Conservation (phyloP, 1,140 invertebrate species). For the Drosophila littoralis region DNA sequence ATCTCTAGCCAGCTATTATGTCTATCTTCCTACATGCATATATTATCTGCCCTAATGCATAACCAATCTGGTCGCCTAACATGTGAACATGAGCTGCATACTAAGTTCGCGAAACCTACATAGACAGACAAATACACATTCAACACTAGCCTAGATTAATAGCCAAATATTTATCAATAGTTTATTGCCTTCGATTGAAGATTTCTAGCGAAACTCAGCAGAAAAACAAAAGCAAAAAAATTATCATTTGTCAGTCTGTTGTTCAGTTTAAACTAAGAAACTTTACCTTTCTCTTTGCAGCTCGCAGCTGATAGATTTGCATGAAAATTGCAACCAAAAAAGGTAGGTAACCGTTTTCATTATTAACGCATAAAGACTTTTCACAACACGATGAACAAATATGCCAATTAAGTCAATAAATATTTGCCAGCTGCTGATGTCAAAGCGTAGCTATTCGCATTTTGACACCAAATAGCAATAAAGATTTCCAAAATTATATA, state of each 20-base stretch:
- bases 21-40: constrained; percentile 9
- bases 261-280: constrained; percentile 37
- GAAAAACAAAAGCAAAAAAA: constrained; percentile 12
- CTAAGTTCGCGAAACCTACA: constrained; percentile 18
- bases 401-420: constrained; percentile 76
- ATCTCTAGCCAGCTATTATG: constrained; percentile 20
- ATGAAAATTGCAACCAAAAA: constrained; percentile 73
- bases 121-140: constrained; percentile 1
- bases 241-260: constrained; percentile 38
- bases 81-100: constrained; percentile 17
- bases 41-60: constrained; percentile 5
- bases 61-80: constrained; percentile 12
- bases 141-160: constrained; percentile 23
- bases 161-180: constrained; percentile 33
- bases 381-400: constrained; percentile 44
- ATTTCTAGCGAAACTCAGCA: constrained; percentile 36
- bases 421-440: constrained; percentile 67
- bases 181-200: constrained; percentile 24
- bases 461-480: constrained; percentile 71
- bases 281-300: constrained; percentile 69
- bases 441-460: constrained; percentile 43
- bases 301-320: constrained; percentile 42
- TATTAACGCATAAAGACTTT: constrained; percentile 37
- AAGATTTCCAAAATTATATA: constrained; percentile 64
- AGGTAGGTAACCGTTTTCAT: constrained; percentile 63